phyloP scores from a whole-genome alignment of 2,113 vertebrate genomes.

The Mirounga angustirostris region DNA sequence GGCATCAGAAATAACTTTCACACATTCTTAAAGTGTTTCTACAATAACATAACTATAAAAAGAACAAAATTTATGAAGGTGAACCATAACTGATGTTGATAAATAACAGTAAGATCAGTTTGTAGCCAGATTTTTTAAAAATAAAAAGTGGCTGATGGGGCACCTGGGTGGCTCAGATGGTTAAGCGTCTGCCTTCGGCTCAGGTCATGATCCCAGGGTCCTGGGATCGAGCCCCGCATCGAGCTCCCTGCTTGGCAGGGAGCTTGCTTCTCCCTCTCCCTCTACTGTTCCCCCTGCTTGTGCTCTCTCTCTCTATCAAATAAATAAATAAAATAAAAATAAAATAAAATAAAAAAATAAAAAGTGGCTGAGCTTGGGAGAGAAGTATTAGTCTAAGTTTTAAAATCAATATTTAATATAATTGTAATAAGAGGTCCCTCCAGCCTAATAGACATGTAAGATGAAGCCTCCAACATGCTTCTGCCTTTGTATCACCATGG shows the following conservation, averaged over 20 bases:
- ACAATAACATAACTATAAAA: neutral
- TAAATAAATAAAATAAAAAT: too few relatives aligned
- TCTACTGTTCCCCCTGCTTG: too few relatives aligned
- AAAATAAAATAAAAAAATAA: neutral
- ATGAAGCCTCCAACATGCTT: neutral
- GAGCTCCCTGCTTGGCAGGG: too few relatives aligned
- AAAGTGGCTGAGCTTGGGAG: neutral
- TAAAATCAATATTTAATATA: conserved; percentile 14
- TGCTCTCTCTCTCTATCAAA: too few relatives aligned
- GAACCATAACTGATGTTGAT: neutral
- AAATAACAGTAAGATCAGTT: neutral
- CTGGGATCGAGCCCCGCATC: too few relatives aligned
- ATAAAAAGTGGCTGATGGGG: neutral
- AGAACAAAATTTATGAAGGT: conserved; percentile 11
- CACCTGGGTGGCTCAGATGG: too few relatives aligned
- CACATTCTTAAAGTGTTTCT: conserved; percentile 5
- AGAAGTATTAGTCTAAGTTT: neutral
- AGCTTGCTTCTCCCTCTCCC: too few relatives aligned
- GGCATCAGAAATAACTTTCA: neutral
- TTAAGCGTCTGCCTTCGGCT: too few relatives aligned
- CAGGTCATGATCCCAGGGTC: too few relatives aligned
- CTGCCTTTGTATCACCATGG: neutral
- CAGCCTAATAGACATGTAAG: neutral
- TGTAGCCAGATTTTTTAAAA: neutral
- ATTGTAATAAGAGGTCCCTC: neutral